A percentile compares a stretch with the other conserved stretches of the same genome.
These are phyloP conservation scores for Eciton burchellii DNA, from an alignment of 1,140 invertebrate genomes.

Conservation along the genomic window DNA sequence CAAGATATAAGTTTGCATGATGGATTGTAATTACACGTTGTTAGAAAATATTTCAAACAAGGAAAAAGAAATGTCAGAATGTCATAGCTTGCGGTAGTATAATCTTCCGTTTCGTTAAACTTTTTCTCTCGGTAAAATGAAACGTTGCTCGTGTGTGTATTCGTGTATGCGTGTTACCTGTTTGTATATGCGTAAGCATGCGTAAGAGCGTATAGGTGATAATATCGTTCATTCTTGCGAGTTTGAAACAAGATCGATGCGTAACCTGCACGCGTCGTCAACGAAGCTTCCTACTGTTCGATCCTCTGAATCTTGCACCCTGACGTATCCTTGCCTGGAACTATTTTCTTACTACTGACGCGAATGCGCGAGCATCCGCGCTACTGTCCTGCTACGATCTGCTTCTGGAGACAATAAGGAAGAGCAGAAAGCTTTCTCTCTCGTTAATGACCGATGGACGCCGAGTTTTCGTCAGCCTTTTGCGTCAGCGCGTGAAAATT, in stretches of 20 bases:
- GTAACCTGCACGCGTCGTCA: constrained; percentile 49
- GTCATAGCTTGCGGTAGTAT: no score
- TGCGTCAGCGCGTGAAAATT: constrained; percentile 12
- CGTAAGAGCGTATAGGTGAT: constrained; percentile 13
- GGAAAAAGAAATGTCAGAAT: no score
- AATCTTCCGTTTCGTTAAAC: neutral
- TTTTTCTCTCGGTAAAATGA: neutral
- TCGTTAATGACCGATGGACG: constrained; percentile 6
- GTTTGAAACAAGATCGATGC: constrained; percentile 44
- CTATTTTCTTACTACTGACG: constrained; percentile 9
- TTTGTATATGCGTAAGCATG: neutral
- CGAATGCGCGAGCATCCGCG: neutral
- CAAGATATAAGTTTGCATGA: no score
- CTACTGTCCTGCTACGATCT: constrained; percentile 41
- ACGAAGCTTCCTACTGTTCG: constrained; percentile 29
- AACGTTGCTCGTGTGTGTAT: neutral
- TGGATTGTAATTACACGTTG: no score
- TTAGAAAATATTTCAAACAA: no score
- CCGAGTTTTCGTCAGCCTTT: neutral
- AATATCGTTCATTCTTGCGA: constrained; percentile 24
- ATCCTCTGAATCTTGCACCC: constrained; percentile 12
- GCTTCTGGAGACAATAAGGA: constrained; percentile 4
- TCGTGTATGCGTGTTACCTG: neutral
- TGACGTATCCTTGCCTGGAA: constrained; percentile 20
- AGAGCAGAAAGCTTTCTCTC: constrained; percentile 18